Evolutionary conservation across 2,113 vertebrate genomes (phyloP).

Genomic region (Mus spicilegus): DNA sequence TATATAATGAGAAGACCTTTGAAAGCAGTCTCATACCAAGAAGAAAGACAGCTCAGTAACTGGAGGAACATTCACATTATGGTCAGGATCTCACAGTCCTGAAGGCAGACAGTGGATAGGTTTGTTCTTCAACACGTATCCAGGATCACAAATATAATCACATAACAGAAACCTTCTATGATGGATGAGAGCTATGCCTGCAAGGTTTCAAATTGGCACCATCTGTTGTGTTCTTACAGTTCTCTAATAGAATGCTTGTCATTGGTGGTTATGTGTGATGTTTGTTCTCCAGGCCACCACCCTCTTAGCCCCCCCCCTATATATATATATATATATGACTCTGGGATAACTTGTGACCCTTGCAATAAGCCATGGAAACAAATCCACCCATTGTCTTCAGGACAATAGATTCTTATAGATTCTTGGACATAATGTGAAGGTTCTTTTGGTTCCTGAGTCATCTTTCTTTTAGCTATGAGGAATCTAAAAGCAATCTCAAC

Average conservation of each 20-base stretch:
- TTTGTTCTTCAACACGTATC: background rate
- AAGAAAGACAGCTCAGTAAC: background rate
- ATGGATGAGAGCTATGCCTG: background rate
- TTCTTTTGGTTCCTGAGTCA: slow-evolving; percentile 48
- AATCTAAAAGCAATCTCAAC: background rate
- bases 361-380: slow-evolving; percentile 75
- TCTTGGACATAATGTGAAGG: slow-evolving; percentile 74
- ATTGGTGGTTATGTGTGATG: slow-evolving; percentile 37
- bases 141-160: background rate
- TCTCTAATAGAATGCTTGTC: background rate
- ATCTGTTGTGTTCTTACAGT: background rate
- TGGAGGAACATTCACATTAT: background rate
- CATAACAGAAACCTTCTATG: background rate
- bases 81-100: too few species aligned
- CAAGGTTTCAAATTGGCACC: background rate
- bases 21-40: background rate
- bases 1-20: slow-evolving; percentile 12
- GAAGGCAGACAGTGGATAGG: background rate
- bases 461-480: background rate
- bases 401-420: slow-evolving; percentile 79
- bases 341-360: slow-evolving; percentile 77
- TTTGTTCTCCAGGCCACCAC: slow-evolving; percentile 74
- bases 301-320: slow-evolving; percentile 42
- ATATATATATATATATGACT: slow-evolving; percentile 51
- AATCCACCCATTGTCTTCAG: slow-evolving; percentile 64